Conservation (phyloP, 1,140 invertebrate genomes). For the Lineus longissimus region DNA sequence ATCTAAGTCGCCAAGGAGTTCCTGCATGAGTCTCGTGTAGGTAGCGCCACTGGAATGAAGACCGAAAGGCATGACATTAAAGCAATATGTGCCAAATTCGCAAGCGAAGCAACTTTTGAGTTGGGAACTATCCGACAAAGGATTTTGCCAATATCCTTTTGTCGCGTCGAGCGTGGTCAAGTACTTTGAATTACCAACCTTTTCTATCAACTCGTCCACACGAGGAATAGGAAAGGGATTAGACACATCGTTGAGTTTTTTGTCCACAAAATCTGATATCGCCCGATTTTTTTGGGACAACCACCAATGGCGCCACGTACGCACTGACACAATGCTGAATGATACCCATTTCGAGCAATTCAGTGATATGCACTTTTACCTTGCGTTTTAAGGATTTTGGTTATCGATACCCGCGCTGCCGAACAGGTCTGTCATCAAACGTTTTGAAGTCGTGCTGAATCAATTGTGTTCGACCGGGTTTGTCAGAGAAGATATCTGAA, state of each 20-base stretch:
- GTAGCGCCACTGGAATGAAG: constrained; percentile 13
- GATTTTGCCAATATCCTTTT: constrained; percentile 22
- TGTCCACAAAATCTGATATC: constrained; percentile 53
- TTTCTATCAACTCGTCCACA: constrained; percentile 13
- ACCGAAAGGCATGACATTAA: constrained; percentile 26
- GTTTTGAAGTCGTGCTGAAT: constrained; percentile 12
- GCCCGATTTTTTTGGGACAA: constrained; percentile 54
- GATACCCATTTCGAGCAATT: constrained; percentile 41
- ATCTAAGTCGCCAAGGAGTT: constrained; percentile 6
- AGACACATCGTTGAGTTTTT: too few relatives aligned
- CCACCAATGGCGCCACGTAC: constrained; percentile 58
- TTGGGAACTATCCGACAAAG: constrained; percentile 16
- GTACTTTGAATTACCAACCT: too few relatives aligned
- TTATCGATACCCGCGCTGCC: constrained; percentile 30
- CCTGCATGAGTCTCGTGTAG: constrained; percentile 17
- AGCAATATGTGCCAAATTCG: constrained; percentile 8
- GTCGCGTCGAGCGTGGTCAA: constrained; percentile 26
- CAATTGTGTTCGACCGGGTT: constrained; percentile 14
- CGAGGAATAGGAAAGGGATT: constrained; percentile 27
- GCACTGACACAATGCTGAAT: constrained; percentile 45
- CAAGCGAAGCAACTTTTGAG: constrained; percentile 16
- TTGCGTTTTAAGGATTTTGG: constrained; percentile 44
- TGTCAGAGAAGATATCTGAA: constrained; percentile 13
- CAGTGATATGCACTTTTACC: constrained; percentile 45
- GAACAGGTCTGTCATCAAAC: constrained; percentile 13